Percentiles rank a stretch among this genome's conserved stretches.
Conservation (phyloP, 2,888 invertebrate species). For the Helleia helle region DNA sequence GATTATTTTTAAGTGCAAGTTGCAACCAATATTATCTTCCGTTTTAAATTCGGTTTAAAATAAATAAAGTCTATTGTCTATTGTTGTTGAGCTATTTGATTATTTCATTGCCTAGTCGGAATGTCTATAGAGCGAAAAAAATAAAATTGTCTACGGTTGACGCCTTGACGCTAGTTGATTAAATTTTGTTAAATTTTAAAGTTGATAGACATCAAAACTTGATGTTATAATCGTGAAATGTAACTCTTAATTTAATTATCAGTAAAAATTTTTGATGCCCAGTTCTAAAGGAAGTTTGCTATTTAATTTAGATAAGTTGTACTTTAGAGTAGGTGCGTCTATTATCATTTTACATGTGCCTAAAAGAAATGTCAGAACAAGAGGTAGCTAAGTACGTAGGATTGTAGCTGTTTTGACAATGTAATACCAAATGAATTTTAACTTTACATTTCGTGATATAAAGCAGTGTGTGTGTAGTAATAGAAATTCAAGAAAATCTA, state of each 20-base stretch:
- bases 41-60: too few relatives aligned
- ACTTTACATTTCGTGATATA: constrained; percentile 24
- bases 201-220: constrained; percentile 25
- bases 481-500: constrained; percentile 28
- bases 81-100: neutral
- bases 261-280: constrained; percentile 36
- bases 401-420: constrained; percentile 48
- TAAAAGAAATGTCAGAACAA: constrained; percentile 60
- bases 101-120: constrained; percentile 1
- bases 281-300: constrained; percentile 24
- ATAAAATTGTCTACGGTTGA: constrained; percentile 55
- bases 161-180: constrained; percentile 55
- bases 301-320: constrained; percentile 21
- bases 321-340: constrained; percentile 39
- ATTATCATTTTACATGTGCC: constrained; percentile 60
- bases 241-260: constrained; percentile 23
- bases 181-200: constrained; percentile 35
- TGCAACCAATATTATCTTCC: too few relatives aligned
- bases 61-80: too few relatives aligned
- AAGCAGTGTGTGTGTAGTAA: constrained; percentile 28
- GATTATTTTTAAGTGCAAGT: too few relatives aligned
- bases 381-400: constrained; percentile 34
- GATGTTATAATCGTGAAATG: constrained; percentile 26
- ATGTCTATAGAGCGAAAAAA: constrained; percentile 13
- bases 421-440: constrained; percentile 36